These are phyloP conservation scores for Apostichopus leukothele DNA, from an alignment of 53 echinoderm and acorn worm species.

Conservation along the genomic window DNA sequence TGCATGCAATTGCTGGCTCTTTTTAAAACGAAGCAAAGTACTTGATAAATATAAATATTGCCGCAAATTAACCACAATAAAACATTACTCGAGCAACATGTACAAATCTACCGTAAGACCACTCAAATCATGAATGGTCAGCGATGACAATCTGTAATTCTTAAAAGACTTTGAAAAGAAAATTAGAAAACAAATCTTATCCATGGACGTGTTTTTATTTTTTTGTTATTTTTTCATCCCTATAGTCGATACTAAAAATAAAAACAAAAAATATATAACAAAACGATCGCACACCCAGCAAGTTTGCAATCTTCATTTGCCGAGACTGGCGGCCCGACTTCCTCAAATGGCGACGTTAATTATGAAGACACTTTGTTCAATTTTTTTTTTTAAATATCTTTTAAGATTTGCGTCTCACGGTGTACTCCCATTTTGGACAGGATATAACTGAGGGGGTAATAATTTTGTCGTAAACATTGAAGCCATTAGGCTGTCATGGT, in stretches of 20 bases:
- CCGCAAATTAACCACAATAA: too few relatives aligned
- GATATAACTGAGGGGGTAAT: constrained; percentile 27
- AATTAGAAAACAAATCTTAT: not conserved
- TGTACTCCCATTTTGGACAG: not conserved
- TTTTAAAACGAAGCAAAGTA: too few relatives aligned
- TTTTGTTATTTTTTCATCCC: not conserved
- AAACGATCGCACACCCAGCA: not conserved
- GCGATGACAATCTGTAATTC: not conserved
- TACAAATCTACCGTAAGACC: not conserved
- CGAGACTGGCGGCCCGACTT: constrained; percentile 28
- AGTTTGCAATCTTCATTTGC: not conserved
- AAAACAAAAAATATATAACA: not conserved
- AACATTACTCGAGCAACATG: too few relatives aligned
- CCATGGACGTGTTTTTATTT: not conserved
- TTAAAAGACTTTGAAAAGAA: not conserved
- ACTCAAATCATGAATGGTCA: not conserved
- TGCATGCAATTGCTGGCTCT: too few relatives aligned
- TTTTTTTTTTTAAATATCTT: not conserved
- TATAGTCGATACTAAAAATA: not conserved
- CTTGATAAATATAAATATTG: too few relatives aligned
- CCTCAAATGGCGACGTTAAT: constrained; percentile 29
- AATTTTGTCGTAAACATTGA: constrained; percentile 29
- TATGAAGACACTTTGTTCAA: constrained; percentile 37
- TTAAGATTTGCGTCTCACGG: not conserved
- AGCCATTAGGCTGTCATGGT: constrained; percentile 37